Evolutionary conservation across 2,113 vertebrate species (phyloP).

Genomic region (Pogona vitticeps): DNA sequence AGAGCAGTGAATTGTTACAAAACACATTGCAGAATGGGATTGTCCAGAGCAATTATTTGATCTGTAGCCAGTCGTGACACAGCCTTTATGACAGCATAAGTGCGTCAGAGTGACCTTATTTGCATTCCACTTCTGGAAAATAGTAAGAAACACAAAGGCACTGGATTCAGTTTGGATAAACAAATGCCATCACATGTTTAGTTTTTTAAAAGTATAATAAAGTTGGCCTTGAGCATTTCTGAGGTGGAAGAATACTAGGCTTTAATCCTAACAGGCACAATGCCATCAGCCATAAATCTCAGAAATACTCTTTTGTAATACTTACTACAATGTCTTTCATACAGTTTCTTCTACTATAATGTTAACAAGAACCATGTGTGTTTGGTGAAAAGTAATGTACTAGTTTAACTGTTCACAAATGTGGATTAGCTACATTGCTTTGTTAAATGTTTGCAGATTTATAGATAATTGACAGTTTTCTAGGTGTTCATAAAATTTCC

Average conservation of each 20-base stretch:
- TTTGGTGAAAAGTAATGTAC: background rate
- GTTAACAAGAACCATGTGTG: conserved; percentile 30
- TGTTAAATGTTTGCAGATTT: background rate
- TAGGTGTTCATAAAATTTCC: background rate
- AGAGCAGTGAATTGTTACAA: conserved; percentile 34
- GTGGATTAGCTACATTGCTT: background rate
- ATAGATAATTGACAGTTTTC: background rate
- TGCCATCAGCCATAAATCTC: conserved; percentile 10
- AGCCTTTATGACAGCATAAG: conserved; percentile 3
- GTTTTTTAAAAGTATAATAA: background rate
- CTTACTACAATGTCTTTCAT: background rate
- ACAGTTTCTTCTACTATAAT: conserved; percentile 33
- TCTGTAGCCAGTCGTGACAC: conserved; percentile 2
- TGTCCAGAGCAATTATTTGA: conserved; percentile 33
- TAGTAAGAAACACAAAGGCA: background rate
- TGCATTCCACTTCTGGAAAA: conserved; percentile 23
- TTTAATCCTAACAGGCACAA: background rate
- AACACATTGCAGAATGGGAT: conserved; percentile 37
- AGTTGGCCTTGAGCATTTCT: background rate
- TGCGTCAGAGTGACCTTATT: conserved; percentile 45
- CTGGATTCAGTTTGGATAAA: conserved; percentile 4
- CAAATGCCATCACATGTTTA: background rate
- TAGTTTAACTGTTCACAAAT: background rate
- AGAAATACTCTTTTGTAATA: conserved; percentile 19
- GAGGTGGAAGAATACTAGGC: conserved; percentile 1